Evolutionary conservation across 2,797 vertebrate genomes (phyloP), one percentile per base, ranked within the genome.

Genomic region (Hemibagrus guttatus): DNA sequence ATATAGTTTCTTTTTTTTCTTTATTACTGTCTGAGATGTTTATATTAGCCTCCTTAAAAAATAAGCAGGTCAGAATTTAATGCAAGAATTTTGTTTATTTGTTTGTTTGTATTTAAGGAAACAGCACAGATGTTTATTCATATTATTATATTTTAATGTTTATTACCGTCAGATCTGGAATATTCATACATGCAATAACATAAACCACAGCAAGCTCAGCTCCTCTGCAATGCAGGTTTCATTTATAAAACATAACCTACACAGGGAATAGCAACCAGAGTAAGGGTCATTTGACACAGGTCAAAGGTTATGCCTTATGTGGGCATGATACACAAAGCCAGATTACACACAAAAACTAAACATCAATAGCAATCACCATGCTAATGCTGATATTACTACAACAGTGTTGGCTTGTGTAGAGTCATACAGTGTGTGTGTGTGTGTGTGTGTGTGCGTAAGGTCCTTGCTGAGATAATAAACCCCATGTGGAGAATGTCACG

Each of bases 401-500:
- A 42, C 28, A 35, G 28, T 5, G 4, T 12, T 13, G 31, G 19
- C 23, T 39, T 6, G 54, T 78, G 52, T 56, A 31, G 21, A 58
- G 52, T 58, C 75, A 23, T 76, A 39, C 7, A 1, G 49, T 56
- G 39, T 72, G 71, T 3, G 14, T 74, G 71, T 56, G 74, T 78
- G 75, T 78, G 75, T 56, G 7, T 75, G 72, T 75, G 72, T 52
- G 46, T 75, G 66, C 35, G 66, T 69, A 28, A 39, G 68, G 39
- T 71, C 4, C 85, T 71, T 16, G 7, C 28, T 42, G 59, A 63
- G 49, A 83, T 81, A 89, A 71, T 42, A 66, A 86, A 35, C 59
- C 82, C 59, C 89, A 85, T 75, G 81, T 69, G 80, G 81, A 75
- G 54, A 52, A 86, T 79, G 84, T 61, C 76, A 86, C 6, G 66